Evolutionary conservation across 1,140 invertebrate genomes (phyloP).

Genomic region (Lerema accius): DNA sequence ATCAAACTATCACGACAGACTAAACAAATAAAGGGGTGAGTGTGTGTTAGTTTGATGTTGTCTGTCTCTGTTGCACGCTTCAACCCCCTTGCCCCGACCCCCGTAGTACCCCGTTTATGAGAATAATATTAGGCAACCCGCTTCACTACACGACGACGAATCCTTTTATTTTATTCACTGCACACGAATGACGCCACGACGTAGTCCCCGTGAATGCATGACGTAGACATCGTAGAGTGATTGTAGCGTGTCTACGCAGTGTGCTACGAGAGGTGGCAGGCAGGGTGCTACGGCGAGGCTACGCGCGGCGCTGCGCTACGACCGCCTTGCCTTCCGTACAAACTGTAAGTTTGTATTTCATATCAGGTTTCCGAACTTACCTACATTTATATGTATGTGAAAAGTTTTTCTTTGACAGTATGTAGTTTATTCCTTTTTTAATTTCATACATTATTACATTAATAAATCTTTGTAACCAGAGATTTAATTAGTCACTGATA

Average conservation of each 20-base stretch:
- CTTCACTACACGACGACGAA: neutral
- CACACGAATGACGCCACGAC: neutral
- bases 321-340: neutral
- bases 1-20: constrained; percentile 62
- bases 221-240: constrained; percentile 14
- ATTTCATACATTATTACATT: no score
- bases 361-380: neutral
- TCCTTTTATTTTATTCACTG: constrained; percentile 5
- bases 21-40: constrained; percentile 68
- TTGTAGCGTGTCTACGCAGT: constrained; percentile 18
- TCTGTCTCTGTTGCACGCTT: constrained; percentile 38
- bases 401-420: no score
- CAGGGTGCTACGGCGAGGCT: neutral
- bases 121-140: neutral
- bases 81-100: neutral
- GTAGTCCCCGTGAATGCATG: constrained; percentile 6
- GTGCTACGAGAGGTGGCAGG: constrained; percentile 3
- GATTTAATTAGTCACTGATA: no score
- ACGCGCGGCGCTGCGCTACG: neutral
- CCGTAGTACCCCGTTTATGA: neutral
- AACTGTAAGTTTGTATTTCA: constrained; percentile 8
- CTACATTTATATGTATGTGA: no score
- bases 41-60: constrained; percentile 61
- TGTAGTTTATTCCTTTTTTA: no score
- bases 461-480: no score